phyloP scores from a whole-genome alignment of 1,140 invertebrate genomes.

The Lerema accius region DNA sequence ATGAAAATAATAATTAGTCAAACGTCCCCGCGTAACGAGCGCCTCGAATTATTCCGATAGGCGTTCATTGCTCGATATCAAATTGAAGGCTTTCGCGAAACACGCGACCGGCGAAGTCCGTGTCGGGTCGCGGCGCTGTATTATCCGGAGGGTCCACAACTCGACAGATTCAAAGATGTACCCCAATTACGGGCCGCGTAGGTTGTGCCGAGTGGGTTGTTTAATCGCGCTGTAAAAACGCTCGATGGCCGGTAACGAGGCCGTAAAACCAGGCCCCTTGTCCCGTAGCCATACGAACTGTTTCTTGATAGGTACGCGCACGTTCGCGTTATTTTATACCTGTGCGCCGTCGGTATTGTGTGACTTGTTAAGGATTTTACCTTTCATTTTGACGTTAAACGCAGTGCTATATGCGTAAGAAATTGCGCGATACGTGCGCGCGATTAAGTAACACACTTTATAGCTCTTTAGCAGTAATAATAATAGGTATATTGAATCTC shows the following conservation, averaged over 20 bases:
- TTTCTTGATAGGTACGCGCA: slow-evolving; percentile 51
- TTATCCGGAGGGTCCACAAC: slow-evolving; percentile 37
- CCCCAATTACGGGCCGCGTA: slow-evolving; percentile 64
- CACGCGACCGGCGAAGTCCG: not conserved
- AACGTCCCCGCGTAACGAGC: slow-evolving; percentile 44
- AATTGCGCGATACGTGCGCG: not conserved
- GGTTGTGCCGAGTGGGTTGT: slow-evolving; percentile 55
- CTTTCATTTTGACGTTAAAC: slow-evolving; percentile 13
- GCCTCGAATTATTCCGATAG: slow-evolving; percentile 43
- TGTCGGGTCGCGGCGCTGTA: slow-evolving; percentile 8
- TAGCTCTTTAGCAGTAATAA: not conserved
- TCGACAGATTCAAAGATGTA: slow-evolving; percentile 73
- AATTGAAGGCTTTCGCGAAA: slow-evolving; percentile 7
- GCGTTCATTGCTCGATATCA: slow-evolving; percentile 32
- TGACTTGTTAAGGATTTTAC: slow-evolving; percentile 22
- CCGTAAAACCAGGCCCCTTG: slow-evolving; percentile 62
- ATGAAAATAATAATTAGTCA: slow-evolving; percentile 40
- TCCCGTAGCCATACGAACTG: slow-evolving; percentile 55
- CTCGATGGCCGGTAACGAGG: slow-evolving; percentile 68
- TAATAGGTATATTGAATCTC: not conserved
- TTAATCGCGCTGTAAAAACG: slow-evolving; percentile 73
- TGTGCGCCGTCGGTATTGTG: slow-evolving; percentile 14
- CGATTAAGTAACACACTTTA: slow-evolving; percentile 3
- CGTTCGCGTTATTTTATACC: slow-evolving; percentile 30
- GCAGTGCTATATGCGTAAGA: slow-evolving; percentile 15